phyloP scores from a whole-genome alignment of 2,797 vertebrate genomes.

The Hybognathus amarus region DNA sequence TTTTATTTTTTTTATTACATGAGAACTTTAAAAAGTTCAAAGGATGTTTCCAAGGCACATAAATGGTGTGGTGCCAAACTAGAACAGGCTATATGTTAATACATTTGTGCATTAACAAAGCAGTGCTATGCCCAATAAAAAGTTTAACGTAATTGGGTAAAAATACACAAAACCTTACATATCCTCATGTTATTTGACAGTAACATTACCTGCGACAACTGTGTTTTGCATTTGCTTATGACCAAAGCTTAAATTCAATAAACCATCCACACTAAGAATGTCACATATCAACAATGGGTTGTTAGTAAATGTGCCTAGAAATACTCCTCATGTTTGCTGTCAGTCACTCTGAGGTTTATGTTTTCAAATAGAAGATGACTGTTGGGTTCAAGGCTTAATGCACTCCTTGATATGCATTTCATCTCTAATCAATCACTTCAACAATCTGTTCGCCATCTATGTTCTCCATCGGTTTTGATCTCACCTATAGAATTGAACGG shows the following conservation, averaged over 20 bases:
- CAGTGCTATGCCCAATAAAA: background rate
- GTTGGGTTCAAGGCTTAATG: conserved; percentile 43
- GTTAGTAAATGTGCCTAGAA: background rate
- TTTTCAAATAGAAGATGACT: conserved; percentile 26
- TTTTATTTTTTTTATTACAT: background rate
- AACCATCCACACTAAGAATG: background rate
- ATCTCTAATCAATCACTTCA: conserved; percentile 34
- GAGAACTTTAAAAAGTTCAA: background rate
- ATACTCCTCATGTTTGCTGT: conserved; percentile 8
- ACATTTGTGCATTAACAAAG: conserved; percentile 11
- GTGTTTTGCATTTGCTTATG: background rate
- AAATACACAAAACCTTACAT: too few relatives aligned
- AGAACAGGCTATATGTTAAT: background rate
- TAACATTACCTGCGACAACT: background rate
- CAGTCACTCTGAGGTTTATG: conserved; percentile 3
- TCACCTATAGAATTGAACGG: conserved; percentile 57
- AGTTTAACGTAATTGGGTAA: background rate
- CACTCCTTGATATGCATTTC: conserved; percentile 46
- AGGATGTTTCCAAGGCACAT: background rate
- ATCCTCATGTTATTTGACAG: background rate
- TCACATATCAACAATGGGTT: background rate
- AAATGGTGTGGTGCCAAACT: background rate
- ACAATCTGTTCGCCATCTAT: conserved; percentile 34
- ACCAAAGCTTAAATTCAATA: background rate
- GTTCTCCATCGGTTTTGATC: conserved; percentile 33